These are phyloP conservation scores for Orthosia cruda DNA, from an alignment of 2,888 invertebrate species.

Conservation along the genomic window DNA sequence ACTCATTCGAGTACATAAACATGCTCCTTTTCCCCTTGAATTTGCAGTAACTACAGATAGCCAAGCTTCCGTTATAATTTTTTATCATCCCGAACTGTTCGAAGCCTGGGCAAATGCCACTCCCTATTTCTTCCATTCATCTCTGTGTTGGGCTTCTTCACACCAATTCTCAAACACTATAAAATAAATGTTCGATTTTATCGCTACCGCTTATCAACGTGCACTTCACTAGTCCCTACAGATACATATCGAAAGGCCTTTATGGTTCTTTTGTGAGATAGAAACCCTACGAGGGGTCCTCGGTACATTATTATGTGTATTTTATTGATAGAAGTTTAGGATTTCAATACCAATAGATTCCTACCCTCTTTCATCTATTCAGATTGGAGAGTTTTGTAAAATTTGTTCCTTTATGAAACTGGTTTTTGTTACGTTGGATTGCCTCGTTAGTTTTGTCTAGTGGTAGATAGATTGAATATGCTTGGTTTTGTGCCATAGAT, in stretches of 20 bases:
- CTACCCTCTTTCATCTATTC: slow-evolving; percentile 56
- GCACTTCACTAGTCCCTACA: slow-evolving; percentile 39
- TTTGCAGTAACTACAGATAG: too few species aligned
- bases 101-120: too few species aligned
- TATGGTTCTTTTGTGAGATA: slow-evolving; percentile 71
- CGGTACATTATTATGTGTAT: slow-evolving; percentile 64
- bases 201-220: slow-evolving; percentile 44
- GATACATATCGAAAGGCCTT: slow-evolving; percentile 69
- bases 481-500: neutral
- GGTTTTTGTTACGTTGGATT: neutral
- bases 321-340: slow-evolving; percentile 71
- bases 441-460: neutral
- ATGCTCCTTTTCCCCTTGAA: too few species aligned
- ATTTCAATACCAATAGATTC: slow-evolving; percentile 61
- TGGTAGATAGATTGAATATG: neutral
- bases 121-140: too few species aligned
- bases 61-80: too few species aligned
- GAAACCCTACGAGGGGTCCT: slow-evolving; percentile 65
- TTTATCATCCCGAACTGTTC: too few species aligned
- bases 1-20: too few species aligned
- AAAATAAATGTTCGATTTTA: too few species aligned
- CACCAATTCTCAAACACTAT: too few species aligned
- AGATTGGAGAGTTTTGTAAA: slow-evolving; percentile 43
- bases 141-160: too few species aligned
- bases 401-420: slow-evolving; percentile 29